Evolutionary conservation across 2,797 vertebrate species (phyloP).

Genomic region (Leuciscus waleckii): DNA sequence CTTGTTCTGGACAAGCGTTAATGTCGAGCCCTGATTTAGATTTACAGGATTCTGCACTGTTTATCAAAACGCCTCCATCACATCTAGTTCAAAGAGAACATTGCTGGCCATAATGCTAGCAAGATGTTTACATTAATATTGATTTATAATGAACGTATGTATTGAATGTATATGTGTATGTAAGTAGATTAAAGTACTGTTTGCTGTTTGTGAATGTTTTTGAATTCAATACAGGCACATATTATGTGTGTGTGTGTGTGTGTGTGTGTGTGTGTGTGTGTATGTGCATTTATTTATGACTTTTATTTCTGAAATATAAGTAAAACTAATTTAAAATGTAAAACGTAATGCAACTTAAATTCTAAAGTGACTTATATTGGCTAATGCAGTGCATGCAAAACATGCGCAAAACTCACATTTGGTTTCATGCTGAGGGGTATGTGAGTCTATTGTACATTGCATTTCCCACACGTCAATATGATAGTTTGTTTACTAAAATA

Average conservation of each 20-base stretch:
- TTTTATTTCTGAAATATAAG: neutral
- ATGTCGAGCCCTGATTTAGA: neutral
- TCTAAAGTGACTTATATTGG: neutral
- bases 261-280: neutral
- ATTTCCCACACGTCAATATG: neutral
- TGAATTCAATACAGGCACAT: neutral
- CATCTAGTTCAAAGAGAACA: neutral
- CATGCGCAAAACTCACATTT: neutral
- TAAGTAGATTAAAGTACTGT: neutral
- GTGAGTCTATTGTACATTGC: neutral
- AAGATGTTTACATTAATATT: neutral
- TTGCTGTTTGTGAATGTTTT: neutral
- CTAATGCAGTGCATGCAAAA: neutral
- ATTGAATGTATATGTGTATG: neutral
- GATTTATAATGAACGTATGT: neutral
- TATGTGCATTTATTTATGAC: neutral
- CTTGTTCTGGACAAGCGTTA: too few species aligned
- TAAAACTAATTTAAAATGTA: neutral
- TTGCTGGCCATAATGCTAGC: neutral
- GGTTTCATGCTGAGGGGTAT: neutral
- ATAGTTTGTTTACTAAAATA: neutral
- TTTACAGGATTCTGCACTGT: neutral
- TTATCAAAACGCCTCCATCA: constrained; percentile 6
- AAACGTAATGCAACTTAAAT: neutral
- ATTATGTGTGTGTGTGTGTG: neutral